These are phyloP conservation scores for Globodera ellingtonae DNA, from an alignment of 1,140 invertebrate species.

Conservation along the genomic window DNA sequence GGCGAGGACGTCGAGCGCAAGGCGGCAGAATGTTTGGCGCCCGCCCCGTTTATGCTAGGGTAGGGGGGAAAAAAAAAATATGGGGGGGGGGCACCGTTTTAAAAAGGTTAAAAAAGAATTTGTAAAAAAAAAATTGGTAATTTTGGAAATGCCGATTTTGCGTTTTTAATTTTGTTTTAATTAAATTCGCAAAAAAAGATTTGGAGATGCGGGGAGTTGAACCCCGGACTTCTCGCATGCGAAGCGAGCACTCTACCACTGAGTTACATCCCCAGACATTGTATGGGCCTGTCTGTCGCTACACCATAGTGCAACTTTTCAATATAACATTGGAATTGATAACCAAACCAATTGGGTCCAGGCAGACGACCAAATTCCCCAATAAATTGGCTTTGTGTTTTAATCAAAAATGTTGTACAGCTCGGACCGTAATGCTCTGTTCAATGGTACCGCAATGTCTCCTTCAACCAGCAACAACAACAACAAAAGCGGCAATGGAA, in stretches of 20 bases:
- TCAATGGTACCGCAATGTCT: too few relatives aligned
- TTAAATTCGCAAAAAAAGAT: conserved; percentile 1
- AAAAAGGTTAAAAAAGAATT: too few relatives aligned
- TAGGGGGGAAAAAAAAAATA: neutral
- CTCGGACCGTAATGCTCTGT: too few relatives aligned
- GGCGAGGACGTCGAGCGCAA: too few relatives aligned
- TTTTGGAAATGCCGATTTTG: too few relatives aligned
- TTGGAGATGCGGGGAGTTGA: conserved; percentile 48
- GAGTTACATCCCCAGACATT: conserved; percentile 51
- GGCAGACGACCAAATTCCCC: neutral
- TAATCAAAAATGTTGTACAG: too few relatives aligned
- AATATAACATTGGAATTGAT: neutral
- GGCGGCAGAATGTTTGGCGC: too few relatives aligned
- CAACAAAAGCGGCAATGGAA: too few relatives aligned
- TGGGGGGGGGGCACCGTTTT: neutral
- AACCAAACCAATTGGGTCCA: neutral
- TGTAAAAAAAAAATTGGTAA: too few relatives aligned
- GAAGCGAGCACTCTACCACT: conserved; percentile 60
- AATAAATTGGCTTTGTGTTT: neutral
- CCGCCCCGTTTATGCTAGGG: neutral
- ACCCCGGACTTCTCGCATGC: conserved; percentile 59
- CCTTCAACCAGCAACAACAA: too few relatives aligned
- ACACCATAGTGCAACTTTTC: neutral
- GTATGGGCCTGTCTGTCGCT: neutral
- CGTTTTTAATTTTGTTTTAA: too few relatives aligned